phyloP scores from a whole-genome alignment of 2,113 vertebrate species.

The Glaucomys volans region DNA sequence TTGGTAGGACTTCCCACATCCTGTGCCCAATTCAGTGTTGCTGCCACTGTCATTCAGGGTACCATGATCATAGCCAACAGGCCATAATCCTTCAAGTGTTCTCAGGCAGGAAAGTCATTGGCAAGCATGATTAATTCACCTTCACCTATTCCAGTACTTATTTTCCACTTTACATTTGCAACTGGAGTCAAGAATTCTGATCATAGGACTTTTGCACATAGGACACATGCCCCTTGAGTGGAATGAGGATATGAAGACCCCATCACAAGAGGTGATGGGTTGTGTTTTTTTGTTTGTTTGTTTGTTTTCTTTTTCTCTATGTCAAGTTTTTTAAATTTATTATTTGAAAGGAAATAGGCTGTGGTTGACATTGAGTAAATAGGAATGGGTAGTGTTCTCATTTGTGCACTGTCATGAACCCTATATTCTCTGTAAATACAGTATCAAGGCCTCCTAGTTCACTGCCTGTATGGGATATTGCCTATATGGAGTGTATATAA shows the following conservation, averaged over 20 bases:
- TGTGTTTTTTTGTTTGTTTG: background rate
- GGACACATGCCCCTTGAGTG: background rate
- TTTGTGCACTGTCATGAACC: background rate
- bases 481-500: background rate
- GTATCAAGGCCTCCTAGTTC: background rate
- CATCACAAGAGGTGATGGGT: background rate
- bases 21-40: background rate
- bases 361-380: background rate
- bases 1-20: background rate
- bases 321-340: background rate
- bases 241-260: background rate
- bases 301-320: background rate
- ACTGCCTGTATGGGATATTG: background rate
- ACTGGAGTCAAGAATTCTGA: slow-evolving; percentile 89
- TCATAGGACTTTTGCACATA: background rate
- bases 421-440: background rate
- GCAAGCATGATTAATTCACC: slow-evolving; percentile 90
- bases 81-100: too few relatives aligned
- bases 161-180: slow-evolving; percentile 91
- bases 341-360: background rate
- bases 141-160: slow-evolving; percentile 89
- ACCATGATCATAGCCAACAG: background rate
- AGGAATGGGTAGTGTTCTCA: background rate
- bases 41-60: background rate
- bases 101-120: slow-evolving; percentile 89